phyloP scores from a whole-genome alignment of 2,113 vertebrate genomes.

The Scartelaos histophorus region DNA sequence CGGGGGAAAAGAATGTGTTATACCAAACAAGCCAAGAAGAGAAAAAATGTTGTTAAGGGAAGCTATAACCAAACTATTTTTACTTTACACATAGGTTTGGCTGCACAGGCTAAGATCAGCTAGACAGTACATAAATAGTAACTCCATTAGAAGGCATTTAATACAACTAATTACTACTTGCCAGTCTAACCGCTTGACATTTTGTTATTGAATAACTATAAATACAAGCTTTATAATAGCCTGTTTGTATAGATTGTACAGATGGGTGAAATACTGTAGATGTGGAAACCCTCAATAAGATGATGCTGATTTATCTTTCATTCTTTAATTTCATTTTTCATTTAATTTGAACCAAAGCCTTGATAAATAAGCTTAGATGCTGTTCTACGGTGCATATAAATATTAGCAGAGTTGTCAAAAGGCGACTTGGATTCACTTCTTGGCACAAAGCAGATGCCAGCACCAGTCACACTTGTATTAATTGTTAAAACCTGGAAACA shows the following conservation, averaged over 20 bases:
- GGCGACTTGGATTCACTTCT: slow-evolving; percentile 7
- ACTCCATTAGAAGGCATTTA: not conserved
- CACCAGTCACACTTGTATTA: slow-evolving; percentile 5
- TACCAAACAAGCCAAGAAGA: not conserved
- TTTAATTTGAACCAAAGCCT: not conserved
- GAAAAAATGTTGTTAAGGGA: not conserved
- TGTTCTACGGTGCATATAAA: slow-evolving; percentile 6
- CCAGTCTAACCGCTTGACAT: not conserved
- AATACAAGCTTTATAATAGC: not conserved
- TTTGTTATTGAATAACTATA: not conserved
- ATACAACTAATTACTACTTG: not conserved
- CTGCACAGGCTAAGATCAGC: not conserved
- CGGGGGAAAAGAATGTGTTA: not conserved
- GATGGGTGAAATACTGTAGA: not conserved
- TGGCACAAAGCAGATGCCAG: slow-evolving; percentile 31
- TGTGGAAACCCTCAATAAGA: not conserved
- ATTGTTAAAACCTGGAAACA: not conserved
- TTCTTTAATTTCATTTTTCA: no score
- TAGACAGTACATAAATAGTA: not conserved
- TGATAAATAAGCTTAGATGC: not conserved
- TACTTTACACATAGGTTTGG: not conserved
- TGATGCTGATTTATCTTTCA: no score
- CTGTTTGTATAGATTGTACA: no score
- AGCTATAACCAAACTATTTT: not conserved
- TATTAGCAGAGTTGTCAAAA: not conserved